Conservation (phyloP, 2,888 invertebrate genomes). For the Lasius platythorax region DNA sequence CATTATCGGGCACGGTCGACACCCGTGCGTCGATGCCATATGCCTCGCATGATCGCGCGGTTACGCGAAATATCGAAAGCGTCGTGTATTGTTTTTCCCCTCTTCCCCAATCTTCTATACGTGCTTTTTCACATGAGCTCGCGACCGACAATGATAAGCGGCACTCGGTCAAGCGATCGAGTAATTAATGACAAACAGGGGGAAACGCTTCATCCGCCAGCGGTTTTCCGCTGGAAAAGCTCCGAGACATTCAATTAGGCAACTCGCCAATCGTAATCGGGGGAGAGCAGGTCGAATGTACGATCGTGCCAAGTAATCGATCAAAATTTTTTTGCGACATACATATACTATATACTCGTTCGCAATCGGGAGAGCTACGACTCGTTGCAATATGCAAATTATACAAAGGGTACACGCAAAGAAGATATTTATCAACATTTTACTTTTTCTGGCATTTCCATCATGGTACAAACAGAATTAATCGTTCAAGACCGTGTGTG, state of each 20-base stretch:
- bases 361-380: conserved; percentile 38
- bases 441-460: not conserved
- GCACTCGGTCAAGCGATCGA: conserved; percentile 60
- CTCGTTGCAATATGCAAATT: conserved; percentile 47
- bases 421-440: conserved; percentile 46
- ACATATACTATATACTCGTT: conserved; percentile 35
- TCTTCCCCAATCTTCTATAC: conserved; percentile 30
- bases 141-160: conserved; percentile 59
- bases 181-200: conserved; percentile 68
- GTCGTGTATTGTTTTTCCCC: conserved; percentile 2
- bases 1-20: conserved; percentile 68
- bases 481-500: not conserved
- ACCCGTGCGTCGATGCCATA: conserved; percentile 34
- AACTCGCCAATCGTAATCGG: conserved; percentile 67
- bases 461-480: conserved; percentile 1
- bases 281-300: conserved; percentile 67
- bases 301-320: conserved; percentile 65
- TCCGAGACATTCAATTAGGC: conserved; percentile 76
- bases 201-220: conserved; percentile 59
- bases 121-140: not conserved
- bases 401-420: conserved; percentile 6
- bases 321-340: conserved; percentile 66
- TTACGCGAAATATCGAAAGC: conserved; percentile 44
- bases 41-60: conserved; percentile 46
- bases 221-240: conserved; percentile 68